A percentile compares a stretch with the other conserved stretches of the same genome.
Evolutionary conservation across 2,113 vertebrate genomes (phyloP).

Genomic region (Spermophilus dauricus): DNA sequence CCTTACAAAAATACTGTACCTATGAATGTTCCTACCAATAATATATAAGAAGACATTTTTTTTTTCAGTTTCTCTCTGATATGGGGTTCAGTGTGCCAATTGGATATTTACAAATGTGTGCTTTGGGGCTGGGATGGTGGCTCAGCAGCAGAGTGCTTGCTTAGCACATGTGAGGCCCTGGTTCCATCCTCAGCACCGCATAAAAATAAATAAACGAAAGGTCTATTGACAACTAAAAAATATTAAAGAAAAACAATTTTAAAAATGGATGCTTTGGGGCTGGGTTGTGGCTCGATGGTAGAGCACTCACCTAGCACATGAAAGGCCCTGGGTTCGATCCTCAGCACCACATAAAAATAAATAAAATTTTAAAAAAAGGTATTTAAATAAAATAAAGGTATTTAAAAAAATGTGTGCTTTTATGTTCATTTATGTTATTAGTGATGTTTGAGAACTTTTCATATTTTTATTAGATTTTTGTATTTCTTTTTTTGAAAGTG

Average conservation of each 20-base stretch:
- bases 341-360: too few species aligned
- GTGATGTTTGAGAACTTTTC: neutral
- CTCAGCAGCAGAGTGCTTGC: too few species aligned
- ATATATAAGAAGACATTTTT: neutral
- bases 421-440: neutral
- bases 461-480: neutral
- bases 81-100: neutral
- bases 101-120: neutral
- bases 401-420: neutral
- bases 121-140: neutral
- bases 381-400: neutral
- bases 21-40: neutral
- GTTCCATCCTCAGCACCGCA: too few species aligned
- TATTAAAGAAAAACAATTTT: too few species aligned
- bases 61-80: neutral
- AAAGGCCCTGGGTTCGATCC: too few species aligned
- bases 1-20: neutral
- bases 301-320: too few species aligned
- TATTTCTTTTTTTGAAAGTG: neutral
- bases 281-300: too few species aligned
- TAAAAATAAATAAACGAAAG: too few species aligned
- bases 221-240: too few species aligned
- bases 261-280: too few species aligned
- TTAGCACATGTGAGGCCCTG: too few species aligned
- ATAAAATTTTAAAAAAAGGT: too few species aligned